Base-by-base conservation (phyloP, 2,113 vertebrate species). In the Percopsis transmontana region DNA sequence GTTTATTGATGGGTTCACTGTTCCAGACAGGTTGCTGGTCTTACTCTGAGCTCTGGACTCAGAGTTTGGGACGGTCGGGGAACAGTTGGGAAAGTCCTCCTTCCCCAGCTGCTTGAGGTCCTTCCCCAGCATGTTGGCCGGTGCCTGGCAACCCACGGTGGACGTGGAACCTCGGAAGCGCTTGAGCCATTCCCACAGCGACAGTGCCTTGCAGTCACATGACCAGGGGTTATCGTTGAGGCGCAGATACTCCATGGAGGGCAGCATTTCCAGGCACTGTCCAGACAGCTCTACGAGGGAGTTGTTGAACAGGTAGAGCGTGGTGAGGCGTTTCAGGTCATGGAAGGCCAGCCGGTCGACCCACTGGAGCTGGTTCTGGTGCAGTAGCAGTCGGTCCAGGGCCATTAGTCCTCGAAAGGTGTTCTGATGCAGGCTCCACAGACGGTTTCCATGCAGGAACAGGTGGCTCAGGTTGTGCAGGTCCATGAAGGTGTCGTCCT, bases 391-490 rank as follows among this genome's bases (percentile, higher is more conserved):
- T 39, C 96, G 93, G 85, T 99, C 97, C 88, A 99, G 86, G 81
- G 95, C 95, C 59, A 94, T 91, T 73, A 98, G 94, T 10, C 97
- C 97, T 71, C 95, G 89, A 88, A 99, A 99, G 0, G 95, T 95
- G 88, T 96, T 94, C 85, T 96, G 95, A 83, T 96, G 94, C 39
- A 99, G 92, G 85, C 95, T 96, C 94, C 96, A 94, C 66, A 99
- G 93, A 80, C 92, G 94, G 91, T 99, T 99, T 70, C 97, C 97
- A 1, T 99, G 97, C 80, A 99, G 94, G 81, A 99, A 99, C 76
- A 99, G 92, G 92, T 99, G 97, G 82, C 96, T 99, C 68, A 99
- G 93, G 90, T 99, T 99, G 89, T 96, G 96, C 71, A 99, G 93
- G 89, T 99, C 97, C 81, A 92, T 91, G 54, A 99, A 99, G 72